Base-by-base conservation (phyloP, 37 sponge, comb jelly and placozoan genomes). In the Spongilla lacustris region DNA sequence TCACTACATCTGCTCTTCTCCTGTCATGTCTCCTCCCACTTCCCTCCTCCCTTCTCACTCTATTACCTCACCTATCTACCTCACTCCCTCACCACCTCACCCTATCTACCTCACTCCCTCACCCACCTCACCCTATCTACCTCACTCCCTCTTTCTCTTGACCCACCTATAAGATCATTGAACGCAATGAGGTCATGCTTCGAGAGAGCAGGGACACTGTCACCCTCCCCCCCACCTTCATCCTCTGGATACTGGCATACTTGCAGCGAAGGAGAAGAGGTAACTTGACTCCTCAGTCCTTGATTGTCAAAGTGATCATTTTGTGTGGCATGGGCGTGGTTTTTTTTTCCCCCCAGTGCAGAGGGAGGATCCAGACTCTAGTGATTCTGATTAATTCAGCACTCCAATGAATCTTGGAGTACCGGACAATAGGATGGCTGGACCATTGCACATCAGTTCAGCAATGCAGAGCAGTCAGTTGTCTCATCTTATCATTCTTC, bases 101-200 rank as follows among this genome's bases (percentile, higher is more conserved):
- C 25, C 11, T 27, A 4, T 69, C 27, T 69, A 4, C 70, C 25
- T 69, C 28, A 8, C 27, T 69, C 10, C 11, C 27, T 69, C 28
- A 6, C 28, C 5, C 70, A 4, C 70, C 25, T 69, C 28, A 3
- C 70, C 70, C 9, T 9, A 6, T 11, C 70, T 69, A 3, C 28
- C 70, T 9, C 5, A 12, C 9, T 5, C 28, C 27, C 28, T 69
- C 27, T 5, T 9, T 69, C 27, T 11, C 70, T 69, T 46, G n/a
- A n/a, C n/a, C 46, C 46, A 4, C 8, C 46, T 46, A 46, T 46
- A 58, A 95, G 95, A 86, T 96, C 1, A 58, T 91, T 22, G 71
- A 69, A 26, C 73, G 91, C 24, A 96, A 96, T 84, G 91, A 89
- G 76, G 49, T 50, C 36, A 96, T 96, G 94, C 71, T 96, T 75